Percentiles rank a stretch among this genome's conserved stretches.
phyloP scores from a whole-genome alignment of 2,113 vertebrate species.

The Chloroceryle aenea region DNA sequence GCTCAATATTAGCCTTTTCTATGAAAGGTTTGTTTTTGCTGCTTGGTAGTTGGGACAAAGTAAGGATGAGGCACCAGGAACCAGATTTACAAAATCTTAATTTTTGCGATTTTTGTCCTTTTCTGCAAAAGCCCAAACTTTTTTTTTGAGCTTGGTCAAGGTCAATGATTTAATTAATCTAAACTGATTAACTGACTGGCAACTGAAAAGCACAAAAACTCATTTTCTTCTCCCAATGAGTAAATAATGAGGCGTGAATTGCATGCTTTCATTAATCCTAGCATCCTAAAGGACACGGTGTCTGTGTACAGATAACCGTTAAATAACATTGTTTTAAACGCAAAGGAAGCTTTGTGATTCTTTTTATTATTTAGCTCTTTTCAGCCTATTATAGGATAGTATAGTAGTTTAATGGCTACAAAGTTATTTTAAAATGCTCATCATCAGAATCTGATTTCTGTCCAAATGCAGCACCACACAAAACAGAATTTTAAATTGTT shows the following conservation, averaged over 20 bases:
- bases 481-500: neutral
- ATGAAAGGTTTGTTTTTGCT: neutral
- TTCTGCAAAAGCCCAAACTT: neutral
- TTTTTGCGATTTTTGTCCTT: neutral
- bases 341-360: neutral
- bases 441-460: neutral
- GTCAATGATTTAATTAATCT: neutral
- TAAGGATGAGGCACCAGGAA: neutral
- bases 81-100: neutral
- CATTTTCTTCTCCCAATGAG: constrained; percentile 1
- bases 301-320: neutral
- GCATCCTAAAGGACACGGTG: neutral
- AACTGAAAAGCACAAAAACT: constrained; percentile 11
- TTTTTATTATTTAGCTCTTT: neutral
- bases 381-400: neutral
- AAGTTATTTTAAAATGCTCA: neutral
- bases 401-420: neutral
- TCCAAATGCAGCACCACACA: neutral
- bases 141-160: neutral
- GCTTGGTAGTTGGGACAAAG: neutral
- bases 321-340: neutral
- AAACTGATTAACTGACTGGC: neutral
- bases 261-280: neutral
- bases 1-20: neutral
- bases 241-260: constrained; percentile 2